Evolutionary conservation across 2,797 vertebrate genomes (phyloP).

Genomic region (Syngnathus acus): DNA sequence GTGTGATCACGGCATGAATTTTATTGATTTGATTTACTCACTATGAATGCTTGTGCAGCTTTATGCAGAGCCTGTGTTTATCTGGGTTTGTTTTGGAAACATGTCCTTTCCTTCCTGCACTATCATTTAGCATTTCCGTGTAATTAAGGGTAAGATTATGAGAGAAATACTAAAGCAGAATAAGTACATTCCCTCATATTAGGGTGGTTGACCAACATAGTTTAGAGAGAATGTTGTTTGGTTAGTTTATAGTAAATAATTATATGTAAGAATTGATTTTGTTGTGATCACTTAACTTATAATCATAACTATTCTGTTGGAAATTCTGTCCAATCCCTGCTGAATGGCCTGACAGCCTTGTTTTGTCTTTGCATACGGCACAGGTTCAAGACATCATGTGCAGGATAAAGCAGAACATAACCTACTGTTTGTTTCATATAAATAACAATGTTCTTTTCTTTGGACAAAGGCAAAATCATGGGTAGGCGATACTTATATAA

Average conservation of each 20-base stretch:
- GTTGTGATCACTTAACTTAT: neutral
- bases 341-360: neutral
- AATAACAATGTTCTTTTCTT: neutral
- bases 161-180: neutral
- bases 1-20: no score
- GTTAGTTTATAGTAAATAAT: neutral
- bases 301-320: neutral
- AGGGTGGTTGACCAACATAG: no score
- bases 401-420: neutral
- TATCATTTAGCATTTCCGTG: neutral
- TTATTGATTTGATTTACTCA: no score
- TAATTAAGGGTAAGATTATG: neutral
- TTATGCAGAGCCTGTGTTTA: no score
- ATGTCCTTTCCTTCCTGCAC: neutral
- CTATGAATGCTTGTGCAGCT: no score
- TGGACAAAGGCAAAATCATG: neutral
- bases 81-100: no score
- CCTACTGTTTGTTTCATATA: neutral
- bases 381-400: neutral
- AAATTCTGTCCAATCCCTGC: neutral
- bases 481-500: neutral
- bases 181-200: no score
- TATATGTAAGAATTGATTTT: neutral
- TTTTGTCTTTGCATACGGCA: neutral
- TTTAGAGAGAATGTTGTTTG: neutral